Base-by-base conservation (phyloP, 23 tunicate genomes). In the Ascidia mentula region DNA sequence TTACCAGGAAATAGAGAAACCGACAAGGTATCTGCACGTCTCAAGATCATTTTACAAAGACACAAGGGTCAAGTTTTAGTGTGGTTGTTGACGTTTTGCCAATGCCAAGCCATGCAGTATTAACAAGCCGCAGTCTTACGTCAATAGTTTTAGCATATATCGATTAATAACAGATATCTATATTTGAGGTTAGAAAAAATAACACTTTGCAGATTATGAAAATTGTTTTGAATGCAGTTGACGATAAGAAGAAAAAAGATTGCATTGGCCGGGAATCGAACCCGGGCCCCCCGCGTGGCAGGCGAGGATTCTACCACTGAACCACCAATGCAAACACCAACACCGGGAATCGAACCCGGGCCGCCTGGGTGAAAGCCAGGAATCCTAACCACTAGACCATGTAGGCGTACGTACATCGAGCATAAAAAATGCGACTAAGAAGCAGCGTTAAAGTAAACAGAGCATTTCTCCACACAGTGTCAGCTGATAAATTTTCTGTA, bases 241-340 rank as follows among this genome's bases (percentile, higher is more conserved):
- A n/a, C n/a, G n/a, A n/a, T n/a, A 6, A 53, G 24, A 53, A 53
- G 24, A 5, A 3, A 5, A 53, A 53, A 53, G 65, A 9, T 5
- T 53, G 65, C 65, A 53, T 53, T 53, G 65, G 65, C 65, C 65
- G 65, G 65, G 65, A 53, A 53, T 53, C 65, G 65, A 53, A 53
- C 65, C 65, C 65, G 65, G 65, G 65, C 65, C 65, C 65, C 65
- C 65, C 65, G 65, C 65, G 65, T 53, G 65, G 65, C 65, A 53
- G 65, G 65, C 65, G 91, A 87, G 91, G 82, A 87, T 87, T 87
- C 91, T 87, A 87, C 91, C 91, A 87, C 91, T 87, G 91, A 87
- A 87, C 91, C 91, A 87, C 79, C 91, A 87, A 75, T 87, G 91
- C 91, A 6, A 82, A 9, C 42, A 53, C 86, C 86, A 72, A 82